A percentile compares a stretch with the other conserved stretches of the same genome.
phyloP scores from a whole-genome alignment of 92 coral and sea anemone species.

The Virgularia gustaviana region DNA sequence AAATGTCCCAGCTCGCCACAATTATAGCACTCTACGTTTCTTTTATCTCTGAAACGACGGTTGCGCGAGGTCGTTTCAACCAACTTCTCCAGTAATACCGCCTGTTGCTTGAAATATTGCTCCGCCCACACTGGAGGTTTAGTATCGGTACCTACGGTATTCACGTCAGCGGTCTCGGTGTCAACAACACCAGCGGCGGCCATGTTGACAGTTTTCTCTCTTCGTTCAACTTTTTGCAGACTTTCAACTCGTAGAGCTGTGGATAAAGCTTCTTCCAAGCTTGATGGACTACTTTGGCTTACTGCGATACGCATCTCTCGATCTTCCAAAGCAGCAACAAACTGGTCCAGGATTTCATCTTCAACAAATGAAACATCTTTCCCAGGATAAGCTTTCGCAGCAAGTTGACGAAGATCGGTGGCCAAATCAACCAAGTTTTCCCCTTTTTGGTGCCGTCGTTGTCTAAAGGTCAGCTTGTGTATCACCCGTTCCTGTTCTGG shows the following conservation, averaged over 20 bases:
- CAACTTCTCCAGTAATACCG: background rate
- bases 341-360: constrained; percentile 34
- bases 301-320: constrained; percentile 26
- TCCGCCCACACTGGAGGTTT: background rate
- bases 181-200: background rate
- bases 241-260: constrained; percentile 17
- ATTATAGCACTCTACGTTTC: background rate
- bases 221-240: constrained; percentile 7
- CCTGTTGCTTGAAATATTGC: background rate
- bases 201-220: constrained; percentile 24
- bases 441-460: background rate
- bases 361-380: constrained; percentile 18
- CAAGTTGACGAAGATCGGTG: background rate
- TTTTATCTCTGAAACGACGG: background rate
- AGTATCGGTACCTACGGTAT: constrained; percentile 5
- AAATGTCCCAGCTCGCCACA: constrained; percentile 3
- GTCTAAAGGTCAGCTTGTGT: constrained; percentile 27
- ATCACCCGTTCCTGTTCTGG: constrained; percentile 22
- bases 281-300: constrained; percentile 20
- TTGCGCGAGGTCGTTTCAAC: background rate
- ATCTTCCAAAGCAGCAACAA: constrained; percentile 7
- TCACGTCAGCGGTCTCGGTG: constrained; percentile 20
- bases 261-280: constrained; percentile 6
- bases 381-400: constrained; percentile 21
- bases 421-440: constrained; percentile 9